phyloP scores from a whole-genome alignment of 1,140 invertebrate species.

The Drosophila teissieri region DNA sequence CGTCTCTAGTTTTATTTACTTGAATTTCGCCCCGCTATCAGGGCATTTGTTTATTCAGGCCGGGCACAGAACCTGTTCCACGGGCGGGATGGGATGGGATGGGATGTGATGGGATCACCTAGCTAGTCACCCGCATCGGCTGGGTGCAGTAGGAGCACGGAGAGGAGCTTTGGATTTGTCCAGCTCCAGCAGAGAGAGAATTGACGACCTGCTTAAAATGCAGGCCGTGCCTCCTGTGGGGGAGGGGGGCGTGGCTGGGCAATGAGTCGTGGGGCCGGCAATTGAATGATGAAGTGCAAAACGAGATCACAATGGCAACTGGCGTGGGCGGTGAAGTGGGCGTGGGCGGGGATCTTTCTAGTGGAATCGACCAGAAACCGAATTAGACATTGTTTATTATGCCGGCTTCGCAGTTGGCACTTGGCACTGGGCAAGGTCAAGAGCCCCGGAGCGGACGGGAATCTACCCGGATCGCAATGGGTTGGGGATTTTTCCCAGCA shows the following conservation, averaged over 20 bases:
- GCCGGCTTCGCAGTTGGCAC: not conserved
- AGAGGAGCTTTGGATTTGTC: not conserved
- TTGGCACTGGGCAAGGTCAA: conserved; percentile 24
- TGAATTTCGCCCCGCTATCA: conserved; percentile 18
- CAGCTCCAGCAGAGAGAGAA: conserved; percentile 3
- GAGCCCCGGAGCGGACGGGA: conserved; percentile 17
- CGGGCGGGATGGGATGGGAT: conserved; percentile 25
- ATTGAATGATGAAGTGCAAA: conserved; percentile 13
- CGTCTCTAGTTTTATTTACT: conserved; percentile 1
- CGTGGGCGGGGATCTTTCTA: conserved; percentile 22
- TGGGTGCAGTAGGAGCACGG: not conserved
- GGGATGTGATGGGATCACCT: conserved; percentile 30
- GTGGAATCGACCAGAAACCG: conserved; percentile 5
- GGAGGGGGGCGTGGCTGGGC: conserved; percentile 33
- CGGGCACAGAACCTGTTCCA: conserved; percentile 30
- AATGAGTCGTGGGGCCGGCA: conserved; percentile 14
- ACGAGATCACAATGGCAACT: conserved; percentile 10
- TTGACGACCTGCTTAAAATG: conserved; percentile 48
- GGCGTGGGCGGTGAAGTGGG: conserved; percentile 3
- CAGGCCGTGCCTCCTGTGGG: conserved; percentile 4
- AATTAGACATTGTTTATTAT: conserved; percentile 29
- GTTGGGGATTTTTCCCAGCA: conserved; percentile 6
- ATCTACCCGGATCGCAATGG: conserved; percentile 22
- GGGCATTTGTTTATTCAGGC: conserved; percentile 11
- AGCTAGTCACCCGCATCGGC: conserved; percentile 2